These are phyloP conservation scores for Acipenser transmontanus DNA, from an alignment of 2,797 vertebrate species.

Conservation along the genomic window DNA sequence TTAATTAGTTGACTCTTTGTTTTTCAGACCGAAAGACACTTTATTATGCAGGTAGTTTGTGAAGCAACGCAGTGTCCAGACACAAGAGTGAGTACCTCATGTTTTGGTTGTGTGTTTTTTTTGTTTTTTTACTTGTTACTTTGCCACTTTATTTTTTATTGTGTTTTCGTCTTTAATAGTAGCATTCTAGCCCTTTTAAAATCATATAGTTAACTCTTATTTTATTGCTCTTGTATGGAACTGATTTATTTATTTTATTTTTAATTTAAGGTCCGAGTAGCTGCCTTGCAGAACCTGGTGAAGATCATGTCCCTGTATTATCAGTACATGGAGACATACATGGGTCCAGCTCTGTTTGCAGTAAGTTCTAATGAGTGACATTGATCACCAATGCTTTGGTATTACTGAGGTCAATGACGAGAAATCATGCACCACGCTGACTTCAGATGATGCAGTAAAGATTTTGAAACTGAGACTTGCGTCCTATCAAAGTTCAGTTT, in stretches of 20 bases:
- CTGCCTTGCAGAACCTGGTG: constrained; percentile 93
- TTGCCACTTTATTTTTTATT: not conserved
- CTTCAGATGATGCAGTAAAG: not conserved
- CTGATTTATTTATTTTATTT: constrained; percentile 2
- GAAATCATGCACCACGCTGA: not conserved
- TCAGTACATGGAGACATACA: constrained; percentile 97
- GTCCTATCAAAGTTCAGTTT: not conserved
- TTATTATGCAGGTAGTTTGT: constrained; percentile 99
- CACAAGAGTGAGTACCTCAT: constrained; percentile 74
- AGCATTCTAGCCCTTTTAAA: not conserved
- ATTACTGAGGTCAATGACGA: not conserved
- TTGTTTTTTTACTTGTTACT: not conserved
- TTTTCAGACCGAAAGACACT: constrained; percentile 88
- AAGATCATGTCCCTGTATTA: constrained; percentile 99
- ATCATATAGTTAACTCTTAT: not conserved
- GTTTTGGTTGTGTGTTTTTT: not conserved
- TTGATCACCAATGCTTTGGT: not conserved
- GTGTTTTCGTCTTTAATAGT: constrained; percentile 1
- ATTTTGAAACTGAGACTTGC: not conserved
- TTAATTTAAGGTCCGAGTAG: constrained; percentile 79
- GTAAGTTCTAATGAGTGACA: constrained; percentile 57
- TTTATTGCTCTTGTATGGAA: not conserved
- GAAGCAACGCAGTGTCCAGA: constrained; percentile 97
- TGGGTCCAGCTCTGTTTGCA: constrained; percentile 94
- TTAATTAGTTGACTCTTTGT: constrained; percentile 20